Evolutionary conservation across 2,888 invertebrate species (phyloP), one percentile per base, ranked within the genome.

Genomic region (Calliphora vomitoria): DNA sequence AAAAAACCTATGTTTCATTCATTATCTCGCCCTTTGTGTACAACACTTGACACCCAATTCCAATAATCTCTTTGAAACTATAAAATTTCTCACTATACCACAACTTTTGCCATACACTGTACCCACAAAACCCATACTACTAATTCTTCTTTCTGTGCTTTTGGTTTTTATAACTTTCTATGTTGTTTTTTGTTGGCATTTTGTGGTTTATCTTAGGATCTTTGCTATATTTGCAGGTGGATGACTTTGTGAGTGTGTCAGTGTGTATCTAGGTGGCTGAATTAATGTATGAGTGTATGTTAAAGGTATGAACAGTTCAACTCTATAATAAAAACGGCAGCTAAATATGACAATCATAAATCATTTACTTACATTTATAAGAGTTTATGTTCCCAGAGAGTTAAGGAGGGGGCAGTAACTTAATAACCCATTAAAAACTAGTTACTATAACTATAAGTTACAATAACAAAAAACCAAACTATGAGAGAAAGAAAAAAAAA

Each of bases 301-400:
- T 55, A 69, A 55, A 53, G 47, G 55, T 72, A 72, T 41, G 58
- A 79, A 60, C 66, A 58, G 82, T 68, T 75, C n/a, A 72, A 55
- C 64, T 55, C 72, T 25, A 44, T 41, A 55, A 72, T 44, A 55
- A 74, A 79, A 69, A 68, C 38, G 50, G 13, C 58, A 60, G 68
- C 74, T 85, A 75, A 80, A 75, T 79, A 82, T 82, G 87, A 87
- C 85, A 87, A 87, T 85, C 87, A 87, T 87, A 85, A 87, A 87
- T 87, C 87, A 87, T 87, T 82, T 85, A 85, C 82, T 66, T 71
- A 66, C 60, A 82, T 64, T 64, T 78, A 68, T 50, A 66, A 53
- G 71, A 85, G 75, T 79, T 55, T 85, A 76, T 78, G 38, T 38
- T 15, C 41, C 4, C n/a, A 64, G 20, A 20, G 53, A 8, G 62